Base-by-base conservation (phyloP, 1,140 invertebrate genomes). In the Drosophila kohkoa region DNA sequence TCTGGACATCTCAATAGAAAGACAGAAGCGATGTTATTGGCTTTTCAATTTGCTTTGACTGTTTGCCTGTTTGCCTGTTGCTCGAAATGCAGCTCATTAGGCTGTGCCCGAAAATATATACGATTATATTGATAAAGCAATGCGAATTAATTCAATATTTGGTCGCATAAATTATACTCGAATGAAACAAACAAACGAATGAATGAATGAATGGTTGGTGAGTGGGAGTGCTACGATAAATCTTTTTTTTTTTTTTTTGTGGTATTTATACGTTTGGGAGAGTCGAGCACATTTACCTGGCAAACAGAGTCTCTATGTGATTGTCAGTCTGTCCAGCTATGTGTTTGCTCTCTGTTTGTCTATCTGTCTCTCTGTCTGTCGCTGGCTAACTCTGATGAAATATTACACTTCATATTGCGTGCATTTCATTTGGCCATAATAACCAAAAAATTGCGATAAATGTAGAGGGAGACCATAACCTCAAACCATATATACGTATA, bases 391-490 rank as follows among this genome's bases (percentile, higher is more conserved):
- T 83, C 57, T 67, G 80, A 87, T 89, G 85, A 88, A 85, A 88
- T 88, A 88, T 88, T 88, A 88, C 81, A 89, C 77, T 81, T 88
- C 65, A 83, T 75, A 67, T 81, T 67, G 74, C 69, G 63, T 77
- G 79, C 79, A 88, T 83, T 88, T 89, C 69, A 89, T 83, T 88
- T 88, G 74, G 74, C 67, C 73, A 72, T 83, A 88, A 88, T 89
- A 88, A 89, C 45, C 67, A 38, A 77, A 76, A 87, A 71, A 64
- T 70, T 86, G 78, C 54, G 60, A 77, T 87, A 79, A 77, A 73
- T 73, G 60, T 73, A 55, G 41, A 49, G 16, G 35, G 62, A 5
- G 38, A 55, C 54, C 43, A 52, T 49, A 54, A 30, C 48, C 51
- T 65, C 38, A 55, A 65, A 55, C 38, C 51, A 46, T 52, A 25